These are phyloP conservation scores for Corapipo altera DNA, from an alignment of 2,113 vertebrate species.

Conservation along the genomic window DNA sequence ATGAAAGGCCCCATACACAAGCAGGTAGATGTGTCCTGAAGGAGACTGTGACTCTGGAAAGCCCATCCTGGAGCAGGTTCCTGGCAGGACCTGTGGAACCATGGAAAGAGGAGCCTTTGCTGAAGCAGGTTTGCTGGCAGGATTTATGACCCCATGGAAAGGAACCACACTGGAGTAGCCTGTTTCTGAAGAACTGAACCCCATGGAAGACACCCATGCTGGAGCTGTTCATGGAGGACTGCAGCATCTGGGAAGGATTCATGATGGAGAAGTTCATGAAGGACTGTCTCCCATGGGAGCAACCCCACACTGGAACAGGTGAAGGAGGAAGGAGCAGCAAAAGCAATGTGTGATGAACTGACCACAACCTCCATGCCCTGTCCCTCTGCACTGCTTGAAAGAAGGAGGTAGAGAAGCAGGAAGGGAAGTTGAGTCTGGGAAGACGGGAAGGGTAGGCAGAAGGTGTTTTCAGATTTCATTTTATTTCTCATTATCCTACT, in stretches of 20 bases:
- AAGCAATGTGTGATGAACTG: rapidly evolving
- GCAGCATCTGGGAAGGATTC: background rate
- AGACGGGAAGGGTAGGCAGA: background rate
- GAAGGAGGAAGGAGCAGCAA: background rate
- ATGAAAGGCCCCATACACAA: rapidly evolving
- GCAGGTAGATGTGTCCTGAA: background rate
- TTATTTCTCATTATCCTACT: background rate
- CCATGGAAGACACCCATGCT: rapidly evolving
- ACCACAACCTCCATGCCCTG: rapidly evolving
- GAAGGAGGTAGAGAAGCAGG: rapidly evolving
- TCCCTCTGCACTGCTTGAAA: background rate
- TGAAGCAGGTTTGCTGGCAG: background rate
- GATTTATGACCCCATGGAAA: background rate
- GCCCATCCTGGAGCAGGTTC: rapidly evolving
- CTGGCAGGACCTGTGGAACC: background rate
- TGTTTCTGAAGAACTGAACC: background rate
- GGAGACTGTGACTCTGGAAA: background rate
- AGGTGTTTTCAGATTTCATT: background rate
- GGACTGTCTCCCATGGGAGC: background rate
- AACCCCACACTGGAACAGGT: background rate
- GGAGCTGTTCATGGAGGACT: background rate
- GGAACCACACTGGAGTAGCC: background rate
- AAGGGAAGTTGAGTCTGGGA: background rate
- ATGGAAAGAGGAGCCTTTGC: rapidly evolving
- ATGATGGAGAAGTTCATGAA: background rate